Evolutionary conservation across 1,140 invertebrate genomes (phyloP), one percentile per base, ranked within the genome.

Genomic region (Philaenus spumarius): DNA sequence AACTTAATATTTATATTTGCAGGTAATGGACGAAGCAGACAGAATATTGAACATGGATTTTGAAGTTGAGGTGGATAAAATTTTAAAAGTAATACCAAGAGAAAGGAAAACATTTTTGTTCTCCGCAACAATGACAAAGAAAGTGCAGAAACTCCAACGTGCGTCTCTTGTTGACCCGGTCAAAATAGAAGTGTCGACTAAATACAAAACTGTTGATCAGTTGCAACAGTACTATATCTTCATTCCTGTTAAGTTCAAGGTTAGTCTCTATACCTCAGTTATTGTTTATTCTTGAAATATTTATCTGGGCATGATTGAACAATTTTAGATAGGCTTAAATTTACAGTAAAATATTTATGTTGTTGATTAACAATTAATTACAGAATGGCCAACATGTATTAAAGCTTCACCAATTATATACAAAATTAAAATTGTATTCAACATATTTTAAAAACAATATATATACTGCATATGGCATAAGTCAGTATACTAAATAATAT

Each of bases 111-210:
- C 95, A 0, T 89, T 88, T 63, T 71, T 98, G 22, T 98, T 97
- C 75, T 97, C 95, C 1, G 95, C 95, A 2, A 98, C 95, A 17
- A 98, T 98, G 95, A 98, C 95, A 0, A 95, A 96, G 70, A 98
- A 98, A 78, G 95, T 98, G 1, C 85, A 93, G 63, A 98, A 99
- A 74, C 73, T 99, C 19, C 95, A 99, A 72, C 75, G 96, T 52
- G 97, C 97, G 1, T 97, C 92, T 5, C 75, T 99, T 1, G 83
- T 84, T 63, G 85, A 93, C 73, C 95, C 97, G 7, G 90, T 96
- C 0, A 93, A 91, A 75, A 89, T 99, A 7, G 95, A 98, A 73
- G 93, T 97, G 1, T 95, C 91, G 0, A 94, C 86, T 3, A 97
- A 97, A 72, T 99, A 97, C 73, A 93, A 98, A 76, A 99, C 97